These are phyloP conservation scores for Micromesistius poutassou DNA, from an alignment of 2,797 vertebrate genomes.

Conservation along the genomic window DNA sequence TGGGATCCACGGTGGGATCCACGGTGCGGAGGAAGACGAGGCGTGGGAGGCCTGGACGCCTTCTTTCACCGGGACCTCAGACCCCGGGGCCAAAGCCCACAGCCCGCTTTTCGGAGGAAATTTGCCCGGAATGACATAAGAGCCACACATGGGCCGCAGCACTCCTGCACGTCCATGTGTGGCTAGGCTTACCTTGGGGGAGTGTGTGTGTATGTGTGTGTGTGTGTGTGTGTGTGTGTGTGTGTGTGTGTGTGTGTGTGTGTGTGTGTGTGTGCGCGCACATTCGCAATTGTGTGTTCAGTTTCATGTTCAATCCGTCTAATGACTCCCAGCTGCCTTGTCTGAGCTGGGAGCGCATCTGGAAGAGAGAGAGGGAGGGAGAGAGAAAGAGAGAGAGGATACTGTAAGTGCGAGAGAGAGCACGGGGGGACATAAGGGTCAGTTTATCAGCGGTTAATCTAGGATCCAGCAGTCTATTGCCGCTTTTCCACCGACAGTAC, in stretches of 20 bases:
- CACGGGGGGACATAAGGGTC: conserved; percentile 25
- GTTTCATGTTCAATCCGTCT: conserved; percentile 20
- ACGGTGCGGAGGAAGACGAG: not conserved
- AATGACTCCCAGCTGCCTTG: conserved; percentile 71
- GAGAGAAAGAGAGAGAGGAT: conserved; percentile 24
- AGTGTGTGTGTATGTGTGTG: conserved; percentile 12
- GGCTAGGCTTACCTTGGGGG: not conserved
- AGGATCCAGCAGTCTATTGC: too few species aligned
- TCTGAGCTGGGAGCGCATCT: conserved; percentile 66
- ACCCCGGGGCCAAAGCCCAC: not conserved
- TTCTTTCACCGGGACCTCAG: conserved; percentile 11
- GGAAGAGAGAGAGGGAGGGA: conserved; percentile 37
- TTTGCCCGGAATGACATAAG: conserved; percentile 26
- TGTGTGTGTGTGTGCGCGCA: not conserved
- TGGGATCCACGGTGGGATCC: not conserved
- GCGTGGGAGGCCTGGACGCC: not conserved
- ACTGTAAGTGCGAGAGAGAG: conserved; percentile 20
- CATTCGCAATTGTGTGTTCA: conserved; percentile 2
- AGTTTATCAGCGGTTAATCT: conserved; percentile 34
- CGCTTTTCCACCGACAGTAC: too few species aligned
- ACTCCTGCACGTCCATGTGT: conserved; percentile 9
- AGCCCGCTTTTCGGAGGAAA: conserved; percentile 36
- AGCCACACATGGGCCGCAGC: conserved; percentile 21
- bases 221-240: conserved; percentile 19
- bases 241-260: not conserved